phyloP scores from a whole-genome alignment of 2,113 vertebrate genomes.

The Echinops telfairi region DNA sequence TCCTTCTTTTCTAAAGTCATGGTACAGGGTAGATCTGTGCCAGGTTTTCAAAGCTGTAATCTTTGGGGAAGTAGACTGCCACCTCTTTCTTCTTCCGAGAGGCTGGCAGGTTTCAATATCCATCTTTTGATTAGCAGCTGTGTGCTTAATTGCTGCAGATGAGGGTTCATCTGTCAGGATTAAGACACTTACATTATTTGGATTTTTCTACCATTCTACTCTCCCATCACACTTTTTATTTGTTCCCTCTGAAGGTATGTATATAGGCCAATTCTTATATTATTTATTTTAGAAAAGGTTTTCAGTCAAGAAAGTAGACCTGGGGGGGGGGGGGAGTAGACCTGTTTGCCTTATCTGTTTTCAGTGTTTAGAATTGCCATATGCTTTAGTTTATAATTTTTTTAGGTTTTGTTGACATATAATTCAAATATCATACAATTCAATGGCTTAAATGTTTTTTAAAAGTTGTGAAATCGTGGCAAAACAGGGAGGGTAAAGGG shows the following conservation, averaged over 20 bases:
- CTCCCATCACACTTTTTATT: neutral
- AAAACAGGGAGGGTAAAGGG: too few species aligned
- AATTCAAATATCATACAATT: too few species aligned
- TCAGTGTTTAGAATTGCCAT: too few species aligned
- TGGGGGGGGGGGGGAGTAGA: neutral
- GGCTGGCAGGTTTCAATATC: neutral
- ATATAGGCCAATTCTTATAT: neutral
- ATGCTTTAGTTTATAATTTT: too few species aligned
- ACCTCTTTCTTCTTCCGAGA: neutral
- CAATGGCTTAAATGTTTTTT: too few species aligned
- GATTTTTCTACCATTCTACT: neutral
- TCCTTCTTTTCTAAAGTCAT: neutral
- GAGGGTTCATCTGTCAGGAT: neutral
- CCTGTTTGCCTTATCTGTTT: too few species aligned
- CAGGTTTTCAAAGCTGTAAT: neutral
- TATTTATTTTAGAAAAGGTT: slow-evolving; percentile 15
- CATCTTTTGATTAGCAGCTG: neutral
- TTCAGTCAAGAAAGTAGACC: neutral
- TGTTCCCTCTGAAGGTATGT: neutral
- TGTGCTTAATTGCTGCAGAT: neutral
- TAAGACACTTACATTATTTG: neutral
- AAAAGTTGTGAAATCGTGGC: too few species aligned
- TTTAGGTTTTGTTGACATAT: too few species aligned
- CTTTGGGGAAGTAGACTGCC: neutral
- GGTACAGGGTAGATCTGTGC: neutral